Percentiles rank a stretch among this genome's conserved stretches.
These are phyloP conservation scores for Thelaira solivaga DNA, from an alignment of 2,888 invertebrate genomes.

Conservation along the genomic window DNA sequence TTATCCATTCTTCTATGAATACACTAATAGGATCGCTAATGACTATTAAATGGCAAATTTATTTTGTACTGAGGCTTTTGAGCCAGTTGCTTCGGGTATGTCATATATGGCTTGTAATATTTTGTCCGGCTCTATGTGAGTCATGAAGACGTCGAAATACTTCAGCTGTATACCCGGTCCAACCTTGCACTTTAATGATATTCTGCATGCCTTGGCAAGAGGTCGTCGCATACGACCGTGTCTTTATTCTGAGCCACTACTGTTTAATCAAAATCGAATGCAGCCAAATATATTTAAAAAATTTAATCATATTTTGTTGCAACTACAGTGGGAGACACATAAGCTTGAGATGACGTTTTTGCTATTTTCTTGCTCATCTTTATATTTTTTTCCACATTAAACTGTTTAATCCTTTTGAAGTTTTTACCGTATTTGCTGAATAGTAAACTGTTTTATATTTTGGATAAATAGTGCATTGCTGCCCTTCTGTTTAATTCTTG, in stretches of 20 bases:
- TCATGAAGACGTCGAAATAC: conserved; percentile 81
- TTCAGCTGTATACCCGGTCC: conserved; percentile 86
- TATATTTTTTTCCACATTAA: neutral
- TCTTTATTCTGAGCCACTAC: conserved; percentile 87
- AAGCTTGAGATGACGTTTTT: conserved; percentile 23
- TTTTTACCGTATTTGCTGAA: conserved; percentile 1
- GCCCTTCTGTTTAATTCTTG: conserved; percentile 41
- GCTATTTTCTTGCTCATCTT: conserved; percentile 20
- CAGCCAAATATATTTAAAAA: conserved; percentile 78
- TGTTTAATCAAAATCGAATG: conserved; percentile 90
- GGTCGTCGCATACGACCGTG: conserved; percentile 81
- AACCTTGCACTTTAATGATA: conserved; percentile 80
- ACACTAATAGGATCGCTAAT: conserved; percentile 88
- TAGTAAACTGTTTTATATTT: conserved; percentile 55
- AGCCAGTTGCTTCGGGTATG: conserved; percentile 82
- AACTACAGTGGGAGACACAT: neutral
- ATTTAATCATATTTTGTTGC: conserved; percentile 51
- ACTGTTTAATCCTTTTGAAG: neutral
- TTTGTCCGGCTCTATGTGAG: conserved; percentile 77
- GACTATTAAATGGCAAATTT: conserved; percentile 73
- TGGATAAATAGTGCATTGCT: conserved; percentile 33
- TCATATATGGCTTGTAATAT: conserved; percentile 79
- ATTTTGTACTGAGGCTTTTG: conserved; percentile 75
- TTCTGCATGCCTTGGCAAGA: conserved; percentile 79
- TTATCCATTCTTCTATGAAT: conserved; percentile 83